Percentiles rank a stretch among this genome's conserved stretches.
Conservation (phyloP, 35 echinoderm and acorn worm species). For the Lytechinus pictus region DNA sequence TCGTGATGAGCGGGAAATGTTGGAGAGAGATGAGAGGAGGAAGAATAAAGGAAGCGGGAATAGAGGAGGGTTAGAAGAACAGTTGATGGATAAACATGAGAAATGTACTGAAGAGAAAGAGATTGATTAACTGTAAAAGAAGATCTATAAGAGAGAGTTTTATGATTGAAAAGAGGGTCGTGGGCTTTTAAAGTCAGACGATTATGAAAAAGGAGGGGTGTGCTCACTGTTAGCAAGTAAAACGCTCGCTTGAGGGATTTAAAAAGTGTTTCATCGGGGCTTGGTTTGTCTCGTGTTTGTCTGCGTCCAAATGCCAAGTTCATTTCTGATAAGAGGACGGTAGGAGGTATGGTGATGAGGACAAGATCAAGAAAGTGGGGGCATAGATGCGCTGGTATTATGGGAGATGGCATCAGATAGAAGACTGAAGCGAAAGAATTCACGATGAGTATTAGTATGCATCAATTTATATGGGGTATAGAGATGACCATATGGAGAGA, state of each 20-base stretch:
- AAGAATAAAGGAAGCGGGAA: not conserved
- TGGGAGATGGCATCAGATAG: not conserved
- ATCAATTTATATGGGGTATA: too few relatives aligned
- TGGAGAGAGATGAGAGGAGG: not conserved
- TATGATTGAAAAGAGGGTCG: too few relatives aligned
- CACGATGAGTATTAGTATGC: not conserved
- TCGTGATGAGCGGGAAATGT: not conserved
- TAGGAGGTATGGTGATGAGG: not conserved
- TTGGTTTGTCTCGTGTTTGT: slow-evolving; percentile 10
- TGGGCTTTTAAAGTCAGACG: not conserved
- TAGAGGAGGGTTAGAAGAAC: not conserved
- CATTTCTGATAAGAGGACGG: not conserved
- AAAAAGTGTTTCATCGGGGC: not conserved
- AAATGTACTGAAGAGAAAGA: not conserved
- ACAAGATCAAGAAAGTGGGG: not conserved
- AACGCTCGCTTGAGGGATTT: not conserved
- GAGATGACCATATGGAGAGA: not conserved
- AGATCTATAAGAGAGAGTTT: too few relatives aligned
- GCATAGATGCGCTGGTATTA: not conserved
- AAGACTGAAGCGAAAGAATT: not conserved
- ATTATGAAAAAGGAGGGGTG: not conserved
- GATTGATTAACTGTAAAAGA: not conserved
- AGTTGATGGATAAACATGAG: not conserved
- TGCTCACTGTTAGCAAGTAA: not conserved
- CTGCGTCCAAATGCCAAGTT: not conserved